Percentiles rank a stretch among this genome's conserved stretches.
These are phyloP conservation scores for Okapia johnstoni DNA, from an alignment of 2,113 vertebrate genomes.

Conservation along the genomic window DNA sequence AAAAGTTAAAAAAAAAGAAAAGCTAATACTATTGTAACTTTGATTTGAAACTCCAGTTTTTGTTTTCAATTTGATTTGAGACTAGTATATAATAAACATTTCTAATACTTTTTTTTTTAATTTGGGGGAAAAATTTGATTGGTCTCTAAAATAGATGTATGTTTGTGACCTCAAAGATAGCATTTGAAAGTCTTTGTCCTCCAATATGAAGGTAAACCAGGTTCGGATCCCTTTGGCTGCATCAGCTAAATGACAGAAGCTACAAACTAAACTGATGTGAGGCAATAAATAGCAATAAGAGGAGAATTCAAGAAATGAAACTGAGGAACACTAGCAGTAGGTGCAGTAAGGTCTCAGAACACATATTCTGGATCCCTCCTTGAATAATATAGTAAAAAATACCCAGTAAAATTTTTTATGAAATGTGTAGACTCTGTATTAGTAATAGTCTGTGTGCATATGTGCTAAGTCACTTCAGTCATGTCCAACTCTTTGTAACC, in stretches of 20 bases:
- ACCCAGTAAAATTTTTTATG: background rate
- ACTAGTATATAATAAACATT: background rate
- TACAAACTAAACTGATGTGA: background rate
- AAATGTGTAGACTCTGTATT: background rate
- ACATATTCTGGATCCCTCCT: background rate
- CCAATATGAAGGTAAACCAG: background rate
- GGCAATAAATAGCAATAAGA: background rate
- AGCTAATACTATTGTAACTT: background rate
- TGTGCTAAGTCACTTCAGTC: background rate
- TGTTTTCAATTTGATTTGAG: background rate
- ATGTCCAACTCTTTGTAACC: background rate
- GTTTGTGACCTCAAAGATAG: background rate
- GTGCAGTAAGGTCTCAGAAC: background rate
- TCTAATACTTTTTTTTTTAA: background rate
- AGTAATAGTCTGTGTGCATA: background rate
- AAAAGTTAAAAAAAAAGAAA: background rate
- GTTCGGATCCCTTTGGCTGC: background rate
- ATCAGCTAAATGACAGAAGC: background rate
- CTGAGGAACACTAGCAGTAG: background rate
- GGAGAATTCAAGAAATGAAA: background rate
- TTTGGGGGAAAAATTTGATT: background rate
- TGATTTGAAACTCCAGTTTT: background rate
- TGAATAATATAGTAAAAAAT: background rate
- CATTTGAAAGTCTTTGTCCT: background rate
- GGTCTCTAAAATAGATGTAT: background rate